phyloP scores from a whole-genome alignment of 2,888 invertebrate genomes.

The Seladonia tumulorum region DNA sequence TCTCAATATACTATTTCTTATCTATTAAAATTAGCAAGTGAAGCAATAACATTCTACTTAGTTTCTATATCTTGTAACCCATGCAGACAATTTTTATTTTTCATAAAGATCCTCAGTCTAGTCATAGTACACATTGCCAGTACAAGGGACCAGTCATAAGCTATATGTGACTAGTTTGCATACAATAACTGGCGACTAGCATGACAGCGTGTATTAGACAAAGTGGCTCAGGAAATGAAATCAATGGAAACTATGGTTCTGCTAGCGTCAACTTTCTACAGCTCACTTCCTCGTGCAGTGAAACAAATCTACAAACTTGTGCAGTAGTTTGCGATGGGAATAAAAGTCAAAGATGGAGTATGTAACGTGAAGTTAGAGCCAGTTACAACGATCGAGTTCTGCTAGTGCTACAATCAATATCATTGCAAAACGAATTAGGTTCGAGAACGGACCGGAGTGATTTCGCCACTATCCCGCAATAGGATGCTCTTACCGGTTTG shows the following conservation, averaged over 20 bases:
- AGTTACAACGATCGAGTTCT: not conserved
- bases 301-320: not conserved
- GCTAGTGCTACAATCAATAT: not conserved
- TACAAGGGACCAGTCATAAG: not conserved
- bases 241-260: not conserved
- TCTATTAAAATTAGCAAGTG: too few relatives aligned
- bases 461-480: constrained; percentile 1
- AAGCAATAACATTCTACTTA: too few relatives aligned
- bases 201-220: not conserved
- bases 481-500: constrained; percentile 50
- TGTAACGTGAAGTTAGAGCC: not conserved
- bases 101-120: too few relatives aligned
- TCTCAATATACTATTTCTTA: too few relatives aligned
- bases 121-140: not conserved
- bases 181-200: not conserved
- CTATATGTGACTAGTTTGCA: not conserved
- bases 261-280: not conserved
- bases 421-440: not conserved
- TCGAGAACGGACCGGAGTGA: not conserved
- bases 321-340: not conserved
- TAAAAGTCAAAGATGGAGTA: not conserved
- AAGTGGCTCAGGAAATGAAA: not conserved
- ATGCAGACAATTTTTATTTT: too few relatives aligned
- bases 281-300: not conserved
- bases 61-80: too few relatives aligned